phyloP scores from a whole-genome alignment of 2,888 invertebrate genomes.

The Psococerastis gibbosa region DNA sequence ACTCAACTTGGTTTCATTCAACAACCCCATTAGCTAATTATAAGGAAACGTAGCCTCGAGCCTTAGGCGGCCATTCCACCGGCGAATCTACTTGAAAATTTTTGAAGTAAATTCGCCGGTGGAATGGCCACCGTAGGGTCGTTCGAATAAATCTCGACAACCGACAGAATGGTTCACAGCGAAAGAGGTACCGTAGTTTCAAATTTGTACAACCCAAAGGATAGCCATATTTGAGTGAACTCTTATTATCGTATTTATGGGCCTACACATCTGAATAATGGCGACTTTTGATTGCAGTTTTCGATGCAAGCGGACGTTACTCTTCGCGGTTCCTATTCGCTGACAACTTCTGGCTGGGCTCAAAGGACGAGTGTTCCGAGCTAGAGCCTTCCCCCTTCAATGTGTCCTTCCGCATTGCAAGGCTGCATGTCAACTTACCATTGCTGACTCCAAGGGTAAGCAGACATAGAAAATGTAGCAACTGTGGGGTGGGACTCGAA shows the following conservation, averaged over 20 bases:
- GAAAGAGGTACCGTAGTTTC: too few relatives aligned
- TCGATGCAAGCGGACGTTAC: constrained; percentile 55
- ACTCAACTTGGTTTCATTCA: too few relatives aligned
- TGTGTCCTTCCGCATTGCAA: constrained; percentile 44
- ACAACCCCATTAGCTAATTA: too few relatives aligned
- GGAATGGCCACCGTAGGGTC: too few relatives aligned
- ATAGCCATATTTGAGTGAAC: constrained; percentile 2
- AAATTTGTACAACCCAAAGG: too few relatives aligned
- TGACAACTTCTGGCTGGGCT: constrained; percentile 65
- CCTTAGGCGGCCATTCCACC: too few relatives aligned
- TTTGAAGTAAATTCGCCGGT: too few relatives aligned
- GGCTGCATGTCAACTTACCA: constrained; percentile 35
- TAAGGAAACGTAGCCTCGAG: too few relatives aligned
- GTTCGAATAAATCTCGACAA: too few relatives aligned
- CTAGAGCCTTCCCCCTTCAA: constrained; percentile 38
- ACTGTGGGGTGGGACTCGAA: too few relatives aligned
- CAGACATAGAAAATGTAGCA: neutral
- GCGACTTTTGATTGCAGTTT: constrained; percentile 30
- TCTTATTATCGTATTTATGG: neutral
- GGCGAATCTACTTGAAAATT: too few relatives aligned
- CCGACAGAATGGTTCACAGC: too few relatives aligned
- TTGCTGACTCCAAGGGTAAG: neutral
- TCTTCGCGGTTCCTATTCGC: constrained; percentile 65
- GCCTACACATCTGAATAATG: neutral
- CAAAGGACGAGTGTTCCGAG: constrained; percentile 40